Conservation (phyloP, 1,140 invertebrate genomes). For the Samia ricini region DNA sequence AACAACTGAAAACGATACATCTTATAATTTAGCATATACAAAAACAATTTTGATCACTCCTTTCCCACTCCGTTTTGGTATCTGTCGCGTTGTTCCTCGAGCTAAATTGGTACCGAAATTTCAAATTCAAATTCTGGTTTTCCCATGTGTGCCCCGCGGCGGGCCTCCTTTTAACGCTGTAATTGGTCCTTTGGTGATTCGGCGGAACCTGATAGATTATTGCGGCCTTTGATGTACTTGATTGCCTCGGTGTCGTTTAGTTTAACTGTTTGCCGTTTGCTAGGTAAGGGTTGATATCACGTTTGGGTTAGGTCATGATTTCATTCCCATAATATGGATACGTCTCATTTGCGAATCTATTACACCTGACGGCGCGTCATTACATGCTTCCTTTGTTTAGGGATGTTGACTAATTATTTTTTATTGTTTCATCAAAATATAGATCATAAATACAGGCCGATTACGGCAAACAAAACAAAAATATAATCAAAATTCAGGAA, state of each 20-base stretch:
- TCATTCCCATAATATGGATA: background rate
- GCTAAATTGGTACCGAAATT: conserved; percentile 70
- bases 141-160: conserved; percentile 54
- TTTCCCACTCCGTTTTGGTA: conserved; percentile 48
- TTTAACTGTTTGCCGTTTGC: background rate
- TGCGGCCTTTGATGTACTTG: conserved; percentile 60
- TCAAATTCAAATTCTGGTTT: conserved; percentile 62
- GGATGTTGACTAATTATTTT: too few species aligned
- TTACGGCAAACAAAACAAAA: too few species aligned
- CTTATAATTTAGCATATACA: conserved; percentile 30
- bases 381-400: too few species aligned
- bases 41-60: conserved; percentile 51
- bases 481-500: too few species aligned
- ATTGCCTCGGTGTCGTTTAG: conserved; percentile 25
- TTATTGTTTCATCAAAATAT: too few species aligned
- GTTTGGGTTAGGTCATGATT: conserved; percentile 1
- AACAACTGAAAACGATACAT: background rate
- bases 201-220: conserved; percentile 30
- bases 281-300: background rate
- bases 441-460: too few species aligned
- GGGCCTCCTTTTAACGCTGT: conserved; percentile 52
- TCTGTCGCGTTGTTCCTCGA: conserved; percentile 65
- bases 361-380: too few species aligned
- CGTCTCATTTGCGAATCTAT: too few species aligned
- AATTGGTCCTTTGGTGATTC: conserved; percentile 64